These are phyloP conservation scores for Isichthys henryi DNA, from an alignment of 2,113 vertebrate species.

Conservation along the genomic window DNA sequence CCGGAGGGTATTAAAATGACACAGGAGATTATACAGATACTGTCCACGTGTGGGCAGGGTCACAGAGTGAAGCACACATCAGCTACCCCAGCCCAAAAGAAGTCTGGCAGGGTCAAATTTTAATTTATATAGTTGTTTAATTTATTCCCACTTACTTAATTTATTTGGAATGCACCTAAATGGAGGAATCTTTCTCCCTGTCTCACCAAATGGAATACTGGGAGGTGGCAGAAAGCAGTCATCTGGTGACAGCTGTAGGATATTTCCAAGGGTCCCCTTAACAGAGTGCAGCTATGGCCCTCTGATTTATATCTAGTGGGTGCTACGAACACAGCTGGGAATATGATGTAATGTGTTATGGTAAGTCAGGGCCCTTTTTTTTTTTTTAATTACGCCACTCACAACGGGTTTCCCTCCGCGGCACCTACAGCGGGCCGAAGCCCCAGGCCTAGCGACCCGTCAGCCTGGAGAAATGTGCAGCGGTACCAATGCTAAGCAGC, in stretches of 20 bases:
- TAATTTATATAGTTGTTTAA: neutral
- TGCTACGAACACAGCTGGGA: neutral
- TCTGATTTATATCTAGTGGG: neutral
- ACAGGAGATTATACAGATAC: constrained; percentile 54
- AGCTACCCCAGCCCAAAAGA: constrained; percentile 31
- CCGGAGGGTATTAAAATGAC: constrained; percentile 60
- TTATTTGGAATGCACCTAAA: neutral
- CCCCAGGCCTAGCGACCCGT: neutral
- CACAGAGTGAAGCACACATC: constrained; percentile 32
- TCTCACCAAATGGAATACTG: neutral
- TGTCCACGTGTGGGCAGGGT: constrained; percentile 37
- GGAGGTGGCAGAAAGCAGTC: neutral
- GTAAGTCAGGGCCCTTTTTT: neutral
- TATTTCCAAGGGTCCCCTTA: neutral
- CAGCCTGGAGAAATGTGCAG: neutral
- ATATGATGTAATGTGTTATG: neutral
- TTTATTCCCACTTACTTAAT: neutral
- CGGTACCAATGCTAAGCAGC: neutral
- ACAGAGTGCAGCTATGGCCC: neutral
- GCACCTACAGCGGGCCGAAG: neutral
- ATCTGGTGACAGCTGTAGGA: neutral
- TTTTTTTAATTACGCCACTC: too few relatives aligned
- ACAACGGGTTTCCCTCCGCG: neutral
- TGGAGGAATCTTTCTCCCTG: neutral
- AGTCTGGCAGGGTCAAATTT: neutral